These are phyloP conservation scores for Eulacestoma nigropectus DNA, from an alignment of 2,113 vertebrate species.

Conservation along the genomic window DNA sequence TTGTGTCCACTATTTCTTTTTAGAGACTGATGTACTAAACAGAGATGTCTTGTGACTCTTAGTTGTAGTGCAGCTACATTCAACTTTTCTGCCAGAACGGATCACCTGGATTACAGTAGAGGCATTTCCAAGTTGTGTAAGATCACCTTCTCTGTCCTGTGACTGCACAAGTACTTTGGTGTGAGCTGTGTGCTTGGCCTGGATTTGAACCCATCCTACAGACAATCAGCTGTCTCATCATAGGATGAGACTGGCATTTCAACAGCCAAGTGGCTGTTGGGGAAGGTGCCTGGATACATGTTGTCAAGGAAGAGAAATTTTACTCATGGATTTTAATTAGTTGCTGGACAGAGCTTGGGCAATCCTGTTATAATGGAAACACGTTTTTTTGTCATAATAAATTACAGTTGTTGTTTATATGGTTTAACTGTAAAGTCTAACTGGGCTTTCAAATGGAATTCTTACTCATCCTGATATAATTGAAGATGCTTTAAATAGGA, in stretches of 20 bases:
- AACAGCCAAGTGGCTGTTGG: not conserved
- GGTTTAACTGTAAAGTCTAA: not conserved
- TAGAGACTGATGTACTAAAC: not conserved
- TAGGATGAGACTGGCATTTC: not conserved
- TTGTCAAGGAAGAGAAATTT: not conserved
- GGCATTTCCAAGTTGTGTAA: not conserved
- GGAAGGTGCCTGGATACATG: not conserved
- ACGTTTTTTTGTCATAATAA: not conserved
- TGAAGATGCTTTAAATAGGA: not conserved
- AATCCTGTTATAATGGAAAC: not conserved
- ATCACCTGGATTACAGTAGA: not conserved
- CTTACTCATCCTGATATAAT: not conserved
- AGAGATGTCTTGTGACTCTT: not conserved
- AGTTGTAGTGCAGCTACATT: not conserved
- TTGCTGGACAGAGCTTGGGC: not conserved
- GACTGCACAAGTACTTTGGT: not conserved
- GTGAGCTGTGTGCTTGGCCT: not conserved
- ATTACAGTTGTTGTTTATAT: not conserved
- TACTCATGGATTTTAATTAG: not conserved
- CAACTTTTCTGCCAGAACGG: not conserved
- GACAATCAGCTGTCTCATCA: not conserved
- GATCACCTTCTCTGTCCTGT: not conserved
- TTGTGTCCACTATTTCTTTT: not conserved
- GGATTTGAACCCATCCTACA: not conserved
- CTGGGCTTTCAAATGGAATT: not conserved